These are phyloP conservation scores for Helarctos malayanus DNA, from an alignment of 2,797 vertebrate species.

Conservation along the genomic window DNA sequence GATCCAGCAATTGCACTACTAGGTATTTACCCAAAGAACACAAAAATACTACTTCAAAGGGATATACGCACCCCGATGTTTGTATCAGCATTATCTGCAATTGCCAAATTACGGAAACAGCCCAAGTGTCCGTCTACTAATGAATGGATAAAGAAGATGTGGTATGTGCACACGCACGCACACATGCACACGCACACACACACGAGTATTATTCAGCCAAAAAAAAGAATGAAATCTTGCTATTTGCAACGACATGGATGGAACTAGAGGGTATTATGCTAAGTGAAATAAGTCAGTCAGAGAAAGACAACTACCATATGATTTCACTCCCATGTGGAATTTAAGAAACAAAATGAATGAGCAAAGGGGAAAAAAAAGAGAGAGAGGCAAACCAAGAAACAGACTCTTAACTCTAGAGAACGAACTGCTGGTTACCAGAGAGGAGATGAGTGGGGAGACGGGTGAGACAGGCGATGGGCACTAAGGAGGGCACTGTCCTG, in stretches of 20 bases:
- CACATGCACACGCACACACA: background rate
- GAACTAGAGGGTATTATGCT: background rate
- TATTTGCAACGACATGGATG: background rate
- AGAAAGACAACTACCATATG: background rate
- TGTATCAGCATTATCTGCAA: background rate
- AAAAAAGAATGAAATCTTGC: background rate
- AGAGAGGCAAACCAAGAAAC: background rate
- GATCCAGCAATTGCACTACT: background rate
- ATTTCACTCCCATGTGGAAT: background rate
- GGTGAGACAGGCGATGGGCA: background rate
- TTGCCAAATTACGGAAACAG: background rate
- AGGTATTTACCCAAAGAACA: background rate
- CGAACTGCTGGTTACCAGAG: background rate
- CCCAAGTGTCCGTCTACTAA: background rate
- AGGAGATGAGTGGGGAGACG: background rate
- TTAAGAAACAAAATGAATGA: background rate
- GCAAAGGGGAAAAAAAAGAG: background rate
- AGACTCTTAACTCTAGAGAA: background rate
- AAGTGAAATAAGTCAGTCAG: background rate
- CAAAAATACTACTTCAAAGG: background rate
- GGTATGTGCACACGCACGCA: rapidly evolving
- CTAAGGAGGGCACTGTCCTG: background rate
- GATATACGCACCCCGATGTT: background rate
- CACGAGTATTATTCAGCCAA: background rate
- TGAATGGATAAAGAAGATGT: background rate